Evolutionary conservation across 2,888 invertebrate genomes (phyloP).

Genomic region (Nephrotoma appendiculata): DNA sequence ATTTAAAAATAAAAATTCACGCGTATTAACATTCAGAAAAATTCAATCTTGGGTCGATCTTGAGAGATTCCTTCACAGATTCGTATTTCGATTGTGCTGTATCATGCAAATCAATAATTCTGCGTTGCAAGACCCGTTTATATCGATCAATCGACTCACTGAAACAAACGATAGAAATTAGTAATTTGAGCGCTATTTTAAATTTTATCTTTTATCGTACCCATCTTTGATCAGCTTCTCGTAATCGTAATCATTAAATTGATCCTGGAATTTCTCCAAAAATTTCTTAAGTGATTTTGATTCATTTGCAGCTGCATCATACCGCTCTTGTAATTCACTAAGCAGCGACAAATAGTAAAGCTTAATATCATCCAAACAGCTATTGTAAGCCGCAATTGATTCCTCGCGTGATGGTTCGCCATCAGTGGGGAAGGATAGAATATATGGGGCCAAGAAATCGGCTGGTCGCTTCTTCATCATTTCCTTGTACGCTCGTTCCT

Average conservation of each 20-base stretch:
- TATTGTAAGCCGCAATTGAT: constrained; percentile 22
- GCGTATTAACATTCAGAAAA: constrained; percentile 9
- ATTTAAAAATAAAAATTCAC: neutral
- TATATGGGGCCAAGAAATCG: constrained; percentile 43
- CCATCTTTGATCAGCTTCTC: constrained; percentile 24
- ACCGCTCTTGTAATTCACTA: constrained; percentile 46
- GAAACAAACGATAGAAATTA: neutral
- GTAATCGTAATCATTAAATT: constrained; percentile 28
- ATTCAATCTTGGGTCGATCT: constrained; percentile 23
- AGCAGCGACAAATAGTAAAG: constrained; percentile 44
- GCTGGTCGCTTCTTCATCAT: constrained; percentile 36
- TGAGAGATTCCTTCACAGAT: constrained; percentile 23
- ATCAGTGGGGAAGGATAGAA: constrained; percentile 33
- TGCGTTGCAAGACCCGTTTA: constrained; percentile 30
- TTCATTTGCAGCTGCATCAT: constrained; percentile 41
- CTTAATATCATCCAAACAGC: constrained; percentile 53
- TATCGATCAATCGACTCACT: constrained; percentile 22
- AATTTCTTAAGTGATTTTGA: constrained; percentile 25
- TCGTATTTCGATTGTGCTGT: constrained; percentile 29
- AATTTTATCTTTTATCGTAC: constrained; percentile 11
- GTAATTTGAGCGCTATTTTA: neutral
- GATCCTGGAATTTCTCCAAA: constrained; percentile 26
- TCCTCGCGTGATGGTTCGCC: constrained; percentile 19
- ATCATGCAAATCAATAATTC: constrained; percentile 27
- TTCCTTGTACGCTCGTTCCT: constrained; percentile 27